Conservation (phyloP, 2,113 vertebrate species). For the Chrysemys picta region DNA sequence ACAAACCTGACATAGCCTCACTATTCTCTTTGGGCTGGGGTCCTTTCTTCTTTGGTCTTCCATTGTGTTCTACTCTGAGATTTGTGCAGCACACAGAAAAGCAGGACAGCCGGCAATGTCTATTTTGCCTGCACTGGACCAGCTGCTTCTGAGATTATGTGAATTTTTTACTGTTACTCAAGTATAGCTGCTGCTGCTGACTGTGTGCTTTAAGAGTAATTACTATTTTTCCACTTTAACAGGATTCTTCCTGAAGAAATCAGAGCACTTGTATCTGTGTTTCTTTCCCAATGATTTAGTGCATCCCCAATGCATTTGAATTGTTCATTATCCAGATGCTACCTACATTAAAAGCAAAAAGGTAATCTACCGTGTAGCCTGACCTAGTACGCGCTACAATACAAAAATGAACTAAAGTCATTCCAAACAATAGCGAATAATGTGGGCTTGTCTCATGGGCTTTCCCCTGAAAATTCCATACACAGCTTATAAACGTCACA, state of each 20-base stretch:
- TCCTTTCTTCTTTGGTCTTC: not conserved
- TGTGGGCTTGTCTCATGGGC: conserved; percentile 32
- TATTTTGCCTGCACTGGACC: not conserved
- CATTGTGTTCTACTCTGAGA: not conserved
- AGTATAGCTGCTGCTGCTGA: not conserved
- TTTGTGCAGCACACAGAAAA: not conserved
- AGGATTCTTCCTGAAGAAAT: conserved; percentile 48
- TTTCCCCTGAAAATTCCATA: conserved; percentile 20
- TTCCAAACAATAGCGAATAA: conserved; percentile 52
- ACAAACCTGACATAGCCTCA: not conserved
- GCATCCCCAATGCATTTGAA: conserved; percentile 38
- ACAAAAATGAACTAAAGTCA: conserved; percentile 29
- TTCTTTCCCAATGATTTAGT: conserved; percentile 38
- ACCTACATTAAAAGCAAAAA: conserved; percentile 55
- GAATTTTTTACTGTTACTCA: not conserved
- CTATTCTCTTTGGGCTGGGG: fast-evolving
- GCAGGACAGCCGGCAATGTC: not conserved
- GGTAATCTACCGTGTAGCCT: conserved; percentile 46
- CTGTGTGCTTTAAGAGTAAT: conserved; percentile 34
- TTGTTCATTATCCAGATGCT: conserved; percentile 71
- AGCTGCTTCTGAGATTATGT: conserved; percentile 3
- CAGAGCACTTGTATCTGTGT: conserved; percentile 2
- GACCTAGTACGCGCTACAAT: conserved; percentile 34
- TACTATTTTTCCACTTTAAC: conserved; percentile 53
- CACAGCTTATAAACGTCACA: conserved; percentile 29